Base-by-base conservation (phyloP, 2,888 invertebrate genomes). In the Harpalus rufipes region DNA sequence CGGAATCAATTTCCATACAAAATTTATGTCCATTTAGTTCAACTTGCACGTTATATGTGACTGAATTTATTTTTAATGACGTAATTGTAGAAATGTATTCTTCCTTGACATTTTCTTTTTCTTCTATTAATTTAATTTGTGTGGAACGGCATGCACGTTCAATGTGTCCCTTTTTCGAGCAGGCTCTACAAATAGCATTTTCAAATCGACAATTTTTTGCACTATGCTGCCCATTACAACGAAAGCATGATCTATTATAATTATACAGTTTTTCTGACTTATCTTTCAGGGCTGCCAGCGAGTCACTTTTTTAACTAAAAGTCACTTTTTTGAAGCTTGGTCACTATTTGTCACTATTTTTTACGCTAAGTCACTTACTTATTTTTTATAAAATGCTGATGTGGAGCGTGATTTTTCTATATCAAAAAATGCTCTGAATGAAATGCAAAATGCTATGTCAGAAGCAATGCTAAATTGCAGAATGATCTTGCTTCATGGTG, bases 1-100 rank as follows among this genome's bases (percentile, higher is more conserved):
- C 83, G 39, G 83, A 76, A 76, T 78, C 76, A 10, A 83, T 44
- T 78, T 83, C 83, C 83, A 72, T 76, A 14, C 41, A 16, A 58
- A 56, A 76, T 39, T 25, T 25, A 59, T 39, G 61, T 58, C 32
- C 65, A 41, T 84, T 84, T 41, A 84, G 7, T 63, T 63, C 25
- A 7, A 63, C 8, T 18, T 63, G 63, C 18, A 63, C 25, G 1
- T 63, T 63, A 25, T 21, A 63, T 63, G 63, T 25, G 4, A 63
- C 63, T 63, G 63, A 21, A 21, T 63, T 63, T 63, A 25, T 63
- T 51, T 51, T 10, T 51, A 51, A 51, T 51, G 44, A 51, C 44
- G 18, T 18, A 63, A 63, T 63, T 63, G 63, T 8, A 3, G 44
- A 51, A 51, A 51, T 51, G 63, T 63, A 63, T 63, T 63, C 63